Percentiles rank a stretch among this genome's conserved stretches.
Conservation (phyloP, 2,113 vertebrate species). For the Spea multiplicata region DNA sequence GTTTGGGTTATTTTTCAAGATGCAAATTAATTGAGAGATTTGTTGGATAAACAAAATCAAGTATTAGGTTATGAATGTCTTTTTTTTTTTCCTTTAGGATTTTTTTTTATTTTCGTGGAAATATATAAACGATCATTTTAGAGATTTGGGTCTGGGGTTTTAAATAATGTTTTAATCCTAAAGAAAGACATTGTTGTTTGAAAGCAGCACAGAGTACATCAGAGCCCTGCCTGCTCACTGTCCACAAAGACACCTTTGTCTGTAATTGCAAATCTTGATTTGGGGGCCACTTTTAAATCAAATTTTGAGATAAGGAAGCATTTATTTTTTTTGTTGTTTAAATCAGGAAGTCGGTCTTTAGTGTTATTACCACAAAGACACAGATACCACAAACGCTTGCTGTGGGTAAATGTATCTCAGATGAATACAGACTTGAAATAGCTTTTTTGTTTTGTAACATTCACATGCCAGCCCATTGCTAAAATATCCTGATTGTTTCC, state of each 20-base stretch:
- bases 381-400: neutral
- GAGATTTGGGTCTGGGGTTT: neutral
- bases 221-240: slow-evolving; percentile 5
- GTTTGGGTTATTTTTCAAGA: no score
- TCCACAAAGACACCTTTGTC: slow-evolving; percentile 21
- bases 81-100: neutral
- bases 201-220: no score
- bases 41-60: no score
- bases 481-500: no score
- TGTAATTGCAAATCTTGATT: neutral
- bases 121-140: neutral
- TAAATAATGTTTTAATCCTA: no score
- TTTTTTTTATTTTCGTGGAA: neutral
- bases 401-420: no score
- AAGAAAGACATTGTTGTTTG: no score
- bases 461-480: no score
- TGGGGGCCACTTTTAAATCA: slow-evolving; percentile 14
- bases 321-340: slow-evolving; percentile 7
- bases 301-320: neutral
- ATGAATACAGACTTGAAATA: neutral
- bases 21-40: no score
- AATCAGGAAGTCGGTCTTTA: slow-evolving; percentile 12
- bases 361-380: slow-evolving; percentile 5
- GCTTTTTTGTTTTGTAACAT: neutral
- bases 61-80: no score